These are phyloP conservation scores for Macrotus californicus DNA, from an alignment of 2,113 vertebrate genomes.

Conservation along the genomic window DNA sequence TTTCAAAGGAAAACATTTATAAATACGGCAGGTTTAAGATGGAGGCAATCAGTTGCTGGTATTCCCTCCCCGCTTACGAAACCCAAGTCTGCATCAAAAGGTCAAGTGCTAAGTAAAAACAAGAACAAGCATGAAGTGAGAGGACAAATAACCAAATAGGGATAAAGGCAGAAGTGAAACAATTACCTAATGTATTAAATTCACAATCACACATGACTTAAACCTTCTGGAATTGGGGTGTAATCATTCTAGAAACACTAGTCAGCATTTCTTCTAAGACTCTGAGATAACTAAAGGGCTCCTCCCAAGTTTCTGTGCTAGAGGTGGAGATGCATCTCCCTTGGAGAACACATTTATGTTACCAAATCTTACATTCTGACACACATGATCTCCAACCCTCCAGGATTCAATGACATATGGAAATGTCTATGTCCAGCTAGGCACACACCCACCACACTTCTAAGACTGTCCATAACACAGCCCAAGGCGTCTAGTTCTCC, in stretches of 20 bases:
- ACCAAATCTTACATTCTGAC: constrained; percentile 26
- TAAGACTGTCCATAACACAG: not conserved
- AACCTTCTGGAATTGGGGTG: constrained; percentile 62
- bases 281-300: constrained; percentile 48
- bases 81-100: constrained; percentile 38
- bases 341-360: constrained; percentile 7
- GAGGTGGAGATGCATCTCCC: constrained; percentile 28
- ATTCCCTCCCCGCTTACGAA: too few species aligned
- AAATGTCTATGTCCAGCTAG: constrained; percentile 4
- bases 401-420: not conserved
- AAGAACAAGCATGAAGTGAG: constrained; percentile 52
- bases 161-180: constrained; percentile 35
- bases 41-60: not conserved
- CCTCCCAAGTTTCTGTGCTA: constrained; percentile 47
- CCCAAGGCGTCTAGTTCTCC: not conserved
- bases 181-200: constrained; percentile 61
- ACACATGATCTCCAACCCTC: constrained; percentile 7
- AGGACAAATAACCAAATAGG: constrained; percentile 59
- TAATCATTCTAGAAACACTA: constrained; percentile 63
- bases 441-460: not conserved
- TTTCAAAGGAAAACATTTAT: constrained; percentile 19
- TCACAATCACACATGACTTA: constrained; percentile 65
- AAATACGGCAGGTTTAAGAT: constrained; percentile 5
- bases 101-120: constrained; percentile 46
- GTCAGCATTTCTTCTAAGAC: constrained; percentile 62